Evolutionary conservation across 2,113 vertebrate species (phyloP).

Genomic region (Shinisaurus crocodilurus): DNA sequence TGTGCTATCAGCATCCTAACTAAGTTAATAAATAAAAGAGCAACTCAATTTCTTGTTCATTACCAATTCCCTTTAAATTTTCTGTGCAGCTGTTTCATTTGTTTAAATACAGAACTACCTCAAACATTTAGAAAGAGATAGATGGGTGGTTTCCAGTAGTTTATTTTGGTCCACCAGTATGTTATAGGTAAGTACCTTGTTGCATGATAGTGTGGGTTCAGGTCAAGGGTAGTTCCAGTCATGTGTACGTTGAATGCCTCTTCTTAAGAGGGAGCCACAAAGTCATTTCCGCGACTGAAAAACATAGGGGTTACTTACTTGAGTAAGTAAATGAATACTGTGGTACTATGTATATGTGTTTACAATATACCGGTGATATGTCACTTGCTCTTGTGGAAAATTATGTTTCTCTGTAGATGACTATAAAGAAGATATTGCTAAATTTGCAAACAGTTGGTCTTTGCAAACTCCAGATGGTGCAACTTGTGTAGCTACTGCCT

Average conservation of each 20-base stretch:
- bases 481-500: slow-evolving; percentile 83
- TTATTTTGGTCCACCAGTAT: background rate
- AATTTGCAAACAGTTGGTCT: slow-evolving; percentile 94
- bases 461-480: slow-evolving; percentile 85
- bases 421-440: slow-evolving; percentile 87
- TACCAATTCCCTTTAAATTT: background rate
- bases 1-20: background rate
- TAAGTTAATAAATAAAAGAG: background rate
- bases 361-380: background rate
- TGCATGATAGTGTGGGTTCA: background rate
- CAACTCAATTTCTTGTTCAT: background rate
- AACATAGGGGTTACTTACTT: too few species aligned
- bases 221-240: background rate
- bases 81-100: background rate
- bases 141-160: background rate
- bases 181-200: too few species aligned
- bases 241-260: background rate
- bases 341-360: background rate
- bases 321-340: background rate
- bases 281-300: background rate
- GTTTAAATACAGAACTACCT: background rate
- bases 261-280: background rate
- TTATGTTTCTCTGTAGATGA: slow-evolving; percentile 62
- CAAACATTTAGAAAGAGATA: background rate
- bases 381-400: slow-evolving; percentile 25